Base-by-base conservation (phyloP, 2,797 vertebrate genomes). In the Myotis findleyi region DNA sequence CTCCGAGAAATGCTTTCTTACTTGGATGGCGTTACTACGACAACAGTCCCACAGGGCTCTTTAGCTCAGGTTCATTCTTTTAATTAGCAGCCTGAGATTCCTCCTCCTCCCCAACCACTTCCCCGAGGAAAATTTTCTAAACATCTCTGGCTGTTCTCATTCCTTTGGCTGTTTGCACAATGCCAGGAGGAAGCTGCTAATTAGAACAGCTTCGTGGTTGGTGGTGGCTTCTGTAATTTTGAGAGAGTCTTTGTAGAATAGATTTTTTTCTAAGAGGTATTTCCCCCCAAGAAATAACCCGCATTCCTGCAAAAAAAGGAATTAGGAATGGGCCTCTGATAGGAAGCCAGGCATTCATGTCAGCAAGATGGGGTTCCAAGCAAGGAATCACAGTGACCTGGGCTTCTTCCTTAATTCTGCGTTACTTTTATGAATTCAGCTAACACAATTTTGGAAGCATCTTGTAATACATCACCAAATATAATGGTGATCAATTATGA, bases 1-100 rank as follows among this genome's bases (percentile, higher is more conserved):
- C 95, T 86, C 55, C 2, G 10, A 72, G 91, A 95, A 90, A 95
- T 21, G 59, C 79, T 94, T 89, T 89, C 80, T 85, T 36, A 30
- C 85, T 84, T 4, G 71, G 80, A 30, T 80, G 62, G 30, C 69
- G 97, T 98, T 98, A 96, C 97, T 98, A 97, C 88, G 84, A 97
- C 97, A 98, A 98, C 97, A 89, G 87, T 95, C 96, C 94, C 96
- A 38, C 88, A 55, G 1, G 6, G 33, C 96, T 91, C 93, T 97
- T 98, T 93, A 97, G 87, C 91, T 96, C 66, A 94, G 97, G 95
- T 96, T 97, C 97, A 64, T 97, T 82, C 95, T 96, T 59, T 97
- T 97, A 98, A 98, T 95, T 97, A 98, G 95, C 94, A 93, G 87
- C 92, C 94, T 87, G 87, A 98, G 89, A 80, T 83, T 96, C 92